Base-by-base conservation (phyloP, 2,888 invertebrate genomes). In the Dynastes tityus region DNA sequence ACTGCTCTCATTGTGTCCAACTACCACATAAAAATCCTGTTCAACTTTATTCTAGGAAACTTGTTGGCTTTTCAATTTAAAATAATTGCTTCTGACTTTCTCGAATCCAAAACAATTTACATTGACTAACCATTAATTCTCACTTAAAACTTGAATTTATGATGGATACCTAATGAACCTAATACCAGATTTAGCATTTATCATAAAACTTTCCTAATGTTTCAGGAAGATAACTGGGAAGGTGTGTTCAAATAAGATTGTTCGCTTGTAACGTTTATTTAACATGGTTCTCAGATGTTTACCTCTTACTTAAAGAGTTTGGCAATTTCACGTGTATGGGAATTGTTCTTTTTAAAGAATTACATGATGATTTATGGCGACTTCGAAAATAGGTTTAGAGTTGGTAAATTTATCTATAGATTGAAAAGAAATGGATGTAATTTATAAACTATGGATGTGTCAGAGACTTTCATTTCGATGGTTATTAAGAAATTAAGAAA, bases 401-500 rank as follows among this genome's bases (percentile, higher is more conserved):
- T 11, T 32, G 29, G 29, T 9, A 49, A 51, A 6, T 68, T 29
- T 49, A 68, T 51, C 51, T 51, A 68, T 51, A 51, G 51, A 68
- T 68, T 68, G 13, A 16, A 51, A 68, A 68, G 68, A 22, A 67
- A 49, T 67, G 1, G 6, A 40, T 22, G 27, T 68, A 68, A 68
- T 27, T 68, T 68, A 68, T 68, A 29, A 51, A 49, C 22, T 51
- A 29, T 68, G 13, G 27, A 68, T 29, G 29, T 22, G 11, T 40
- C 27, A 51, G 51, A 68, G 22, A 68, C 68, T 68, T 68, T 68
- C 68, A 68, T 68, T 68, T 67, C 40, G 40, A 67, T 11, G 16
- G 51, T 22, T 51, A 49, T 32, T 51, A 68, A 11, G 45, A 45
- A 45, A 68, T 68, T 68, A 29, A 29, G 51, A 68, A 68, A 68